These are phyloP conservation scores for Morpho helenor DNA, from an alignment of 2,888 invertebrate species.

Conservation along the genomic window DNA sequence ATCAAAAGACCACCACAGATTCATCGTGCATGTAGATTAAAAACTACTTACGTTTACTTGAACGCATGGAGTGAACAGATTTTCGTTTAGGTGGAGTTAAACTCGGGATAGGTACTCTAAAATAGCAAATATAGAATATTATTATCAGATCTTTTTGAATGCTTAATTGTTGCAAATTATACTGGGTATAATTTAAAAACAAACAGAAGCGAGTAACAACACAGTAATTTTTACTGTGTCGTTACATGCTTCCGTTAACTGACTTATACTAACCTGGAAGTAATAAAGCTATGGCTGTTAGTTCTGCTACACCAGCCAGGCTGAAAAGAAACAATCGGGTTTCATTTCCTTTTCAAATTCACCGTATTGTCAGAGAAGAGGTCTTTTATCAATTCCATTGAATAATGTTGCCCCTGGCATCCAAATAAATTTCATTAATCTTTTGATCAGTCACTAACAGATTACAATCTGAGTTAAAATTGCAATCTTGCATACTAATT, in stretches of 20 bases:
- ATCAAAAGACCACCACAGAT: background rate
- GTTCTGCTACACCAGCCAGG: slow-evolving; percentile 18
- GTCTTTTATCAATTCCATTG: slow-evolving; percentile 3
- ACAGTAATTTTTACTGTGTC: background rate
- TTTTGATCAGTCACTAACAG: background rate
- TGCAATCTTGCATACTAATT: too few species aligned
- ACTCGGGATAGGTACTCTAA: slow-evolving; percentile 30
- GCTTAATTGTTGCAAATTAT: too few species aligned
- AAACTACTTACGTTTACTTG: slow-evolving; percentile 19
- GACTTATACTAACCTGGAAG: background rate
- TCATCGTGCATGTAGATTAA: background rate
- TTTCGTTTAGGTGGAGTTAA: slow-evolving; percentile 32
- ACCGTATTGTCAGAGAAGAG: slow-evolving; percentile 2
- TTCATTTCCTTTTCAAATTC: slow-evolving; percentile 9
- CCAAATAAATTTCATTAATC: slow-evolving; percentile 9
- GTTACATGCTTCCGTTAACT: background rate
- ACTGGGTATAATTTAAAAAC: too few species aligned
- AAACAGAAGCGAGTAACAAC: too few species aligned
- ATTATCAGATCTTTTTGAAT: too few species aligned
- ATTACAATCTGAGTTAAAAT: too few species aligned
- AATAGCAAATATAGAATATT: slow-evolving; percentile 11
- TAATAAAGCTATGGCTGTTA: slow-evolving; percentile 5
- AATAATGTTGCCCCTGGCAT: slow-evolving; percentile 4
- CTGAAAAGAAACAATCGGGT: slow-evolving; percentile 28
- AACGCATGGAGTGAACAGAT: slow-evolving; percentile 21